Base-by-base conservation (phyloP, 2,888 invertebrate genomes). In the Troilus luridus region DNA sequence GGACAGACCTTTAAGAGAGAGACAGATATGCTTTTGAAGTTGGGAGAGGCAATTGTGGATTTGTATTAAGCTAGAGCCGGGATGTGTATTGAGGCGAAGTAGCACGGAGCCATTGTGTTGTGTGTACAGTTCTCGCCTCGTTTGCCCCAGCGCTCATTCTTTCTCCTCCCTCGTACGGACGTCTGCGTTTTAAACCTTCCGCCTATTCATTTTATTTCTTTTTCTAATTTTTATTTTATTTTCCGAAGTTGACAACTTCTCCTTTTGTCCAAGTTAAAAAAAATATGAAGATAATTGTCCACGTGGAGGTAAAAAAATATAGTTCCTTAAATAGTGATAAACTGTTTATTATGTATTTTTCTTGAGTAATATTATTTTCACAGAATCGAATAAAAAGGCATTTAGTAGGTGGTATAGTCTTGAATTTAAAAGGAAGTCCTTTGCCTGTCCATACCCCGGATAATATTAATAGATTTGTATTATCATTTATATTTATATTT, bases 61-160 rank as follows among this genome's bases (percentile, higher is more conserved):
- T 67, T 67, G 67, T 67, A 67, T 67, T 67, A 24, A 67, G 67
- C 24, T 5, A 12, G 24, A 24, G 67, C 19, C 5, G 64, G 21
- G n/a, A 62, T 24, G 67, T 67, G 67, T 67, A 67, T 67, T 67
- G 67, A 67, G 24, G 24, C 67, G 67, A 3, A 67, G 24, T 0
- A 9, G 1, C 10, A 41, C n/a, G 11, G 64, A 64, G 24, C 67
- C 67, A 9, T 24, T 24, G 67, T 10, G 10, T n/a, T 24, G 24
- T 67, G 67, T 67, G 67, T 67, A 67, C 67, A 67, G 12, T 67
- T 67, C 67, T 67, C 67, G 67, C 67, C 67, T 24, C 67, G 67
- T 67, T 67, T 67, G 67, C 24, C 67, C 67, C 24, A 8, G 0
- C 1, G 24, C 24, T 67, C 24, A 67, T 67, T 67, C 67, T 67